phyloP scores from a whole-genome alignment of 2,113 vertebrate species.

The Anseranas semipalmata region DNA sequence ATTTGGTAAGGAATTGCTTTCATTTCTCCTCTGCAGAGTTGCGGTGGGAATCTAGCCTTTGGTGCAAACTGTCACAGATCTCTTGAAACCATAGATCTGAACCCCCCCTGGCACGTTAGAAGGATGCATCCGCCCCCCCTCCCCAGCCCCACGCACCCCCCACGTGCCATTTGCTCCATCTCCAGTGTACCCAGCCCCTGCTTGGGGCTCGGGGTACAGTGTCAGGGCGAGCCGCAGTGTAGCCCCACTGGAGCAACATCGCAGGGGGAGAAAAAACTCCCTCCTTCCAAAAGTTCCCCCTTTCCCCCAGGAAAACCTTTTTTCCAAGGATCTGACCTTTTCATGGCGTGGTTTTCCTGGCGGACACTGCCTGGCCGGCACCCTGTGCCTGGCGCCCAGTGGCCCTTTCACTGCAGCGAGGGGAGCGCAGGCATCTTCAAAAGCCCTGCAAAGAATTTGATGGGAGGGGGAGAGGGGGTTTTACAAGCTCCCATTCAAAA shows the following conservation, averaged over 20 bases:
- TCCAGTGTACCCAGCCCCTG: rapidly evolving
- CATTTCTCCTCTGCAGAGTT: not conserved
- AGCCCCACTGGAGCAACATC: rapidly evolving
- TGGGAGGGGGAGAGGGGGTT: constrained; percentile 53
- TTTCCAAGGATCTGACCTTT: not conserved
- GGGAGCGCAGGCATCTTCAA: constrained; percentile 55
- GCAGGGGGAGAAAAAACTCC: not conserved
- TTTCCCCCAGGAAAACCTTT: not conserved
- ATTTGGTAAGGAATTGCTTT: constrained; percentile 22
- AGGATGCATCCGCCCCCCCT: rapidly evolving
- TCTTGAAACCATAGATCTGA: not conserved
- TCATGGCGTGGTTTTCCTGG: not conserved
- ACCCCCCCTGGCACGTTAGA: rapidly evolving
- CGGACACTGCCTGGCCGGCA: not conserved
- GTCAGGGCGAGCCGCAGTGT: not conserved
- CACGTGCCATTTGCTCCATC: not conserved
- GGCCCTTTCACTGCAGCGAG: not conserved
- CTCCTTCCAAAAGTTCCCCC: not conserved
- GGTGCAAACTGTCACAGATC: not conserved
- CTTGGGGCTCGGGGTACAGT: not conserved
- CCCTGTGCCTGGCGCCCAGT: not conserved
- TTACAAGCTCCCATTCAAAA: constrained; percentile 73
- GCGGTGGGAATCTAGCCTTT: not conserved
- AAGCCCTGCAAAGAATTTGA: constrained; percentile 64
- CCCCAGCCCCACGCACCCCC: not conserved